Evolutionary conservation across 2,113 vertebrate genomes (phyloP).

Genomic region (Naja naja): DNA sequence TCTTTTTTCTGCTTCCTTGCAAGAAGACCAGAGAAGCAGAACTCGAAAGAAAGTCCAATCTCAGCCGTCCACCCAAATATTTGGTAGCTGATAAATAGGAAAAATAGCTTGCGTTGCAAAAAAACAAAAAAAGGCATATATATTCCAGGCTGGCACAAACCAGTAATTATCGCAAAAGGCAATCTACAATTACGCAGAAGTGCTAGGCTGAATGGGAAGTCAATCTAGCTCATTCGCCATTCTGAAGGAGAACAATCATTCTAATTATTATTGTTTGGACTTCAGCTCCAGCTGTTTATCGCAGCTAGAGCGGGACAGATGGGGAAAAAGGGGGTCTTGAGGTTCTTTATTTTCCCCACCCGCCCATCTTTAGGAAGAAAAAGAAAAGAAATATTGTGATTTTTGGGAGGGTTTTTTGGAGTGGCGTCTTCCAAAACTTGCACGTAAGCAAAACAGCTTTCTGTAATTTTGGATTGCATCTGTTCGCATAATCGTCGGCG

Average conservation of each 20-base stretch:
- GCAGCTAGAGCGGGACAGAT: neutral
- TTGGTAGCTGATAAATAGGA: neutral
- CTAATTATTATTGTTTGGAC: constrained; percentile 38
- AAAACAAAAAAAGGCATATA: neutral
- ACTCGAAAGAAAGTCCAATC: no score
- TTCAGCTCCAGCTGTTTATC: constrained; percentile 10
- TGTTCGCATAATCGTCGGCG: constrained; percentile 14
- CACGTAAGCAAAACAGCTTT: neutral
- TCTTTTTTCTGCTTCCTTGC: neutral
- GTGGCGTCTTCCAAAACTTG: neutral
- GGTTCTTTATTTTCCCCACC: neutral
- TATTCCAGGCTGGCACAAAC: neutral
- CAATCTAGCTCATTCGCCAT: constrained; percentile 4
- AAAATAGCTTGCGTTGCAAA: constrained; percentile 23
- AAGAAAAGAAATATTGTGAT: neutral
- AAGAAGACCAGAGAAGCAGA: neutral
- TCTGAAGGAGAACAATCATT: constrained; percentile 28
- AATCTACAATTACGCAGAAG: constrained; percentile 9
- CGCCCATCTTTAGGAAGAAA: neutral
- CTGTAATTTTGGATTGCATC: constrained; percentile 8
- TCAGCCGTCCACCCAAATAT: constrained; percentile 13
- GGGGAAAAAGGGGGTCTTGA: no score
- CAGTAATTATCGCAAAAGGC: constrained; percentile 17
- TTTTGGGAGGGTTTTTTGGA: no score
- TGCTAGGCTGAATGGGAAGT: neutral